These are phyloP conservation scores for Hypselothyrea guttata DNA, from an alignment of 2,888 invertebrate genomes.

Conservation along the genomic window DNA sequence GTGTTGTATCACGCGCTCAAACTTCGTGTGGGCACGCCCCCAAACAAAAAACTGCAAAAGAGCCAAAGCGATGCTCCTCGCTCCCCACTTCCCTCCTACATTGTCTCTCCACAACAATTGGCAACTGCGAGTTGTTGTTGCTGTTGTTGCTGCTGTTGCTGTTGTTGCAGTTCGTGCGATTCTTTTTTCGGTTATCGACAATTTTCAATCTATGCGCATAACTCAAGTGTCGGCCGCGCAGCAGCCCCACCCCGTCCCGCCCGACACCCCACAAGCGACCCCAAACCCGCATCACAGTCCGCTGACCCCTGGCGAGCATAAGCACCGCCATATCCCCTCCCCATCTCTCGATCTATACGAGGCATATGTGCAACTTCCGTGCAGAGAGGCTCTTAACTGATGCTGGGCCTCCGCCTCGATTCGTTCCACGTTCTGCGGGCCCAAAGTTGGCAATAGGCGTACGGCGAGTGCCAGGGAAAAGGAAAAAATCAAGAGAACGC, in stretches of 20 bases:
- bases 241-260: conserved; percentile 40
- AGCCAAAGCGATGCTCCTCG: conserved; percentile 19
- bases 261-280: conserved; percentile 50
- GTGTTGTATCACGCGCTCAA: conserved; percentile 69
- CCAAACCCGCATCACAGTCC: conserved; percentile 61
- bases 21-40: conserved; percentile 68
- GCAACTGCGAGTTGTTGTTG: conserved; percentile 40
- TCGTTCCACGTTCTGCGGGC: conserved; percentile 43
- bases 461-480: conserved; percentile 10
- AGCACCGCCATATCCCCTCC: neutral
- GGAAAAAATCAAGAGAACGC: conserved; percentile 13
- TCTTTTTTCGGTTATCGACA: conserved; percentile 75
- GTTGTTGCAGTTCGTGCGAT: conserved; percentile 66
- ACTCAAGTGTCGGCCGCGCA: conserved; percentile 62
- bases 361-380: conserved; percentile 78
- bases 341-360: conserved; percentile 9
- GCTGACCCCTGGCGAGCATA: conserved; percentile 2
- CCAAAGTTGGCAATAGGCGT: conserved; percentile 77
- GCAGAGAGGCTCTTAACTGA: conserved; percentile 72
- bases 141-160: conserved; percentile 19
- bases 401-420: conserved; percentile 51
- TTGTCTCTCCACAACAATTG: conserved; percentile 46
- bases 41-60: conserved; percentile 5
- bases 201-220: conserved; percentile 77
- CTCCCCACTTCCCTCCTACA: neutral